Conservation (phyloP, 2,113 vertebrate species). For the Triplophysa siluroides region DNA sequence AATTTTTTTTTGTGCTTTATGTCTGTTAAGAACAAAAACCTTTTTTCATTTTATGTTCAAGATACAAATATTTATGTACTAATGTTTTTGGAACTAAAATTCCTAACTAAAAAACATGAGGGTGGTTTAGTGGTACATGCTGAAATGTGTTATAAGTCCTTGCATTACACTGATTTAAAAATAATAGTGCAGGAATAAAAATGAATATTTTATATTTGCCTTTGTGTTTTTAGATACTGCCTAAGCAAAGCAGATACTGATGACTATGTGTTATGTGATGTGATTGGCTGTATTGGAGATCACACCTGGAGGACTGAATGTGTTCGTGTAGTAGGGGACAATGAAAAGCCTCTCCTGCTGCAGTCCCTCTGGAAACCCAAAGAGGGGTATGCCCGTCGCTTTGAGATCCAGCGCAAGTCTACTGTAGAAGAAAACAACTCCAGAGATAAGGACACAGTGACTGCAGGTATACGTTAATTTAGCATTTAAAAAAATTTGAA, state of each 20-base stretch:
- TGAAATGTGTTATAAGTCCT: no score
- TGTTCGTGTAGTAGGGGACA: constrained; percentile 75
- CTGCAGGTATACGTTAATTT: constrained; percentile 69
- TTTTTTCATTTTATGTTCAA: neutral
- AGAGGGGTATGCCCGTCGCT: constrained; percentile 76
- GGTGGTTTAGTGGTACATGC: neutral
- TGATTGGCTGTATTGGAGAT: constrained; percentile 69
- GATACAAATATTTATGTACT: neutral
- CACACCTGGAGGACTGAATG: constrained; percentile 75
- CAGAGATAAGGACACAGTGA: constrained; percentile 78
- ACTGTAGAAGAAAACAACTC: constrained; percentile 73
- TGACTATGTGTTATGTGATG: constrained; percentile 76
- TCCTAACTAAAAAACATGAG: neutral
- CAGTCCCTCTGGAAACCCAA: constrained; percentile 82
- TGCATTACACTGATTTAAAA: no score
- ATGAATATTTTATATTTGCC: neutral
- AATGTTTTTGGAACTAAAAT: neutral
- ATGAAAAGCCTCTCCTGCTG: constrained; percentile 78
- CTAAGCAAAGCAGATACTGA: constrained; percentile 68
- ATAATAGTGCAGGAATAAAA: neutral
- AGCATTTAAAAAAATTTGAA: no score
- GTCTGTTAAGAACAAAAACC: neutral
- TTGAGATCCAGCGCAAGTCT: constrained; percentile 76
- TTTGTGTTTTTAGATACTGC: constrained; percentile 68
- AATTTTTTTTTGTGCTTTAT: constrained; percentile 21